Evolutionary conservation across 2,888 invertebrate genomes (phyloP), one percentile per base, ranked within the genome.

Genomic region (Noctuana brunneofusca): DNA sequence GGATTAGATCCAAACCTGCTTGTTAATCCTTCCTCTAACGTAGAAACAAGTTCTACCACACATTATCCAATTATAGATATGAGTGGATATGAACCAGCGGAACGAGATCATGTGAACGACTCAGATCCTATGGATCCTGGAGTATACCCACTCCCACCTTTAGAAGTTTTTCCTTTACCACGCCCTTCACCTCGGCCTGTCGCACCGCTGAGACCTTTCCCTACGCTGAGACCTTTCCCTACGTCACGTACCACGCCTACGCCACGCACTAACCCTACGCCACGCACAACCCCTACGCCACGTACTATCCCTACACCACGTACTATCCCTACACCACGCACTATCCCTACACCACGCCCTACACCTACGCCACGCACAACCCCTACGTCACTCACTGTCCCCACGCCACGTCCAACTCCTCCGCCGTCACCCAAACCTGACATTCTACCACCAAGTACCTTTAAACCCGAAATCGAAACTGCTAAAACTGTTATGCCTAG

Each of bases 81-180:
- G 16, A 18, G 12, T 27, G 55, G 41, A 14, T 41, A 38, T 16
- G 43, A 55, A 27, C 56, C 56, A 12, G 24, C 46, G 18, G 46
- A 43, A 30, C 16, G 24, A 43, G 48, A 48, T 22, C n/a, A 55
- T 27, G 24, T 2, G 8, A n/a, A 22, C 12, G 14, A 43, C 11
- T n/a, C n/a, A 27, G 16, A 32, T 3, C 35, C 14, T 16, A 35
- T n/a, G 1, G 48, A 9, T 2, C 22, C 48, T 48, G 20, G 22
- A 27, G 49, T 27, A 3, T 14, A 27, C 27, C 49, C 46, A 12
- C 46, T 49, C 5, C 1, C 24, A 5, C 49, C 49, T n/a, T 14
- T 27, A 9, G 24, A n/a, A 24, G 24, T 27, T 24, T 24, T 14
- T 1, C 30, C 32, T 27, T 14, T 49, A 3, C 9, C 49, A 14